Evolutionary conservation across 1,140 invertebrate species (phyloP).

Genomic region (Megalonaias nervosa): DNA sequence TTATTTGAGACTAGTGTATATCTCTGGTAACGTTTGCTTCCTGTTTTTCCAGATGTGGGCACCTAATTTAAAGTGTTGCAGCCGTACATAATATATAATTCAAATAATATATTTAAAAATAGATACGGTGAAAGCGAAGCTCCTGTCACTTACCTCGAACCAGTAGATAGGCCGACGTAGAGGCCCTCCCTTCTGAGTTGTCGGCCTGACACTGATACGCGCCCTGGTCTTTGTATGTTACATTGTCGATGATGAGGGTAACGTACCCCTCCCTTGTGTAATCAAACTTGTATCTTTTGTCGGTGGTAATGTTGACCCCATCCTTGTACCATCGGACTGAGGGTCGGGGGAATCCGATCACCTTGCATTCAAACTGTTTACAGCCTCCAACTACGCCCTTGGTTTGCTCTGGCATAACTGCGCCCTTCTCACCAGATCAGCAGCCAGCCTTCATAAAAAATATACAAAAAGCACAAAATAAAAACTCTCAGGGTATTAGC

Average conservation of each 20-base stretch:
- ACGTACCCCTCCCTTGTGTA: constrained; percentile 54
- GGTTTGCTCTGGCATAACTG: constrained; percentile 31
- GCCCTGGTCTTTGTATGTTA: constrained; percentile 54
- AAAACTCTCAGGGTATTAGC: too few relatives aligned
- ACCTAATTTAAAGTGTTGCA: too few relatives aligned
- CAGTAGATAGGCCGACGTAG: constrained; percentile 60
- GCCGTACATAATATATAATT: too few relatives aligned
- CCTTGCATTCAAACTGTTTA: constrained; percentile 66
- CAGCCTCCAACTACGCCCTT: constrained; percentile 54
- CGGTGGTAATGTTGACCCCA: constrained; percentile 60
- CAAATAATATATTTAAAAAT: too few relatives aligned
- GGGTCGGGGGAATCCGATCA: constrained; percentile 62
- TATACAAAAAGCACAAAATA: too few relatives aligned
- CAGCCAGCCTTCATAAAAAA: too few relatives aligned
- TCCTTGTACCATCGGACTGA: constrained; percentile 66
- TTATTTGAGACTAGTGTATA: too few relatives aligned
- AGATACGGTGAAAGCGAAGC: too few relatives aligned
- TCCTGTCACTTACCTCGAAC: constrained; percentile 53
- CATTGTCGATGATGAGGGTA: constrained; percentile 58
- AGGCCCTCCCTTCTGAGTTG: constrained; percentile 63
- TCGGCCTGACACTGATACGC: constrained; percentile 59
- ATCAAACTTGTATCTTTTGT: constrained; percentile 56
- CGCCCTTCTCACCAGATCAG: too few relatives aligned
- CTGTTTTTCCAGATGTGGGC: too few relatives aligned
- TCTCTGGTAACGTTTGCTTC: too few relatives aligned